Evolutionary conservation across 2,113 vertebrate genomes (phyloP).

Genomic region (Mus musculus): DNA sequence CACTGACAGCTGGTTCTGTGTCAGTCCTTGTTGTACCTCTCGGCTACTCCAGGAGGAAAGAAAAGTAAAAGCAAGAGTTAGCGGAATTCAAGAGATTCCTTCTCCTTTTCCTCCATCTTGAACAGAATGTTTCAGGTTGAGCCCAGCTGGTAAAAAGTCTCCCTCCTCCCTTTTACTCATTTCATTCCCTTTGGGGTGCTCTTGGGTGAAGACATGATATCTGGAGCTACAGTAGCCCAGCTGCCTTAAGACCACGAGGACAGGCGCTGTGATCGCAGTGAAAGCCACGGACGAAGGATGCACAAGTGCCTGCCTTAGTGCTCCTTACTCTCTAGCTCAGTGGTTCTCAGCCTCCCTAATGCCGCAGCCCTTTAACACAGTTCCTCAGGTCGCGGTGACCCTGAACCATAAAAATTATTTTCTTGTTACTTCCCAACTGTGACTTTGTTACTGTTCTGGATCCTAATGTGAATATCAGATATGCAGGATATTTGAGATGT

Average conservation of each 20-base stretch:
- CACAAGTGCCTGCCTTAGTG: not conserved
- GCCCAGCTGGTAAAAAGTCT: not conserved
- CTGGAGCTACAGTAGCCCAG: not conserved
- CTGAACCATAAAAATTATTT: not conserved
- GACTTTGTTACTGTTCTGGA: not conserved
- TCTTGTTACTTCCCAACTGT: not conserved
- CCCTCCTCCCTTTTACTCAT: not conserved
- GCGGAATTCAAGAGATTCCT: not conserved
- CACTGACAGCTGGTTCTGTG: not conserved
- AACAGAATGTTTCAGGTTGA: not conserved
- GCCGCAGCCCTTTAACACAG: not conserved
- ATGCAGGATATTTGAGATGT: not conserved
- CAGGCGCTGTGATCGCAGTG: not conserved
- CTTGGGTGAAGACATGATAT: not conserved
- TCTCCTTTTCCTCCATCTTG: not conserved
- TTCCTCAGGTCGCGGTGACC: not conserved
- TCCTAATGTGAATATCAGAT: not conserved
- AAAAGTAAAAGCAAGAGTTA: not conserved
- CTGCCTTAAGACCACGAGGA: not conserved
- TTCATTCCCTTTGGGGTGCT: not conserved
- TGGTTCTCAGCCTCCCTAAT: not conserved
- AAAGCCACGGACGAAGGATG: not conserved
- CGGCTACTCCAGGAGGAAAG: not conserved
- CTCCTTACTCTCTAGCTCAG: not conserved
- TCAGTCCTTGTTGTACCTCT: not conserved